A percentile compares a stretch with the other conserved stretches of the same genome.
Evolutionary conservation across 2,113 vertebrate genomes (phyloP).

Genomic region (Choloepus hoffmanni): DNA sequence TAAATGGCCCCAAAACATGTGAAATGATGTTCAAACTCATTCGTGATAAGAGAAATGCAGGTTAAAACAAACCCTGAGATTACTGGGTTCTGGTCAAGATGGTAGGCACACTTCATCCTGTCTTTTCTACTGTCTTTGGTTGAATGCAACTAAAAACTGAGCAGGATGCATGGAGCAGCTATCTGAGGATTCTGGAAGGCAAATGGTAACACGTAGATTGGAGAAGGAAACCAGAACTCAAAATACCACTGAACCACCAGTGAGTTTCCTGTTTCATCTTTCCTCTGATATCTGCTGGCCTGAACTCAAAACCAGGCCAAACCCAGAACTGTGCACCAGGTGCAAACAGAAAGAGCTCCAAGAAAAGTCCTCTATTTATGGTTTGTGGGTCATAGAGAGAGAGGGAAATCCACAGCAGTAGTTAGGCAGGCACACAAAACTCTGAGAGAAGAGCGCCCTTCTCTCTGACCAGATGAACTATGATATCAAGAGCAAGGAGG

Average conservation of each 20-base stretch:
- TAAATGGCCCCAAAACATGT: not conserved
- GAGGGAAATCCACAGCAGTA: not conserved
- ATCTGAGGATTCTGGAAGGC: not conserved
- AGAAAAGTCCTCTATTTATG: not conserved
- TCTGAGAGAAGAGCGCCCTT: not conserved
- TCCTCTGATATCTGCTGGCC: not conserved
- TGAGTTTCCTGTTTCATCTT: not conserved
- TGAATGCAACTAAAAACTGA: not conserved
- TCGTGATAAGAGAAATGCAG: not conserved
- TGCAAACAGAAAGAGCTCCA: not conserved
- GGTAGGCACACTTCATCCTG: not conserved
- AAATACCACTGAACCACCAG: not conserved
- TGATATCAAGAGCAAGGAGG: not conserved
- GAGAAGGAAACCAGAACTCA: not conserved
- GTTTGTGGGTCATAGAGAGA: not conserved
- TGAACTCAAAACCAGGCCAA: not conserved
- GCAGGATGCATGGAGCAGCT: not conserved
- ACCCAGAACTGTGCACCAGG: not conserved
- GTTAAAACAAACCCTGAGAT: not conserved
- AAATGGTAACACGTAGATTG: not conserved
- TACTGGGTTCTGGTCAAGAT: conserved; percentile 2
- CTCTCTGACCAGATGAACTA: not conserved
- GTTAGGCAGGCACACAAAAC: not conserved
- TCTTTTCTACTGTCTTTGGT: not conserved
- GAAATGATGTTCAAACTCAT: not conserved